phyloP scores from a whole-genome alignment of 2,797 vertebrate species.

The Epinephelus malabaricus region DNA sequence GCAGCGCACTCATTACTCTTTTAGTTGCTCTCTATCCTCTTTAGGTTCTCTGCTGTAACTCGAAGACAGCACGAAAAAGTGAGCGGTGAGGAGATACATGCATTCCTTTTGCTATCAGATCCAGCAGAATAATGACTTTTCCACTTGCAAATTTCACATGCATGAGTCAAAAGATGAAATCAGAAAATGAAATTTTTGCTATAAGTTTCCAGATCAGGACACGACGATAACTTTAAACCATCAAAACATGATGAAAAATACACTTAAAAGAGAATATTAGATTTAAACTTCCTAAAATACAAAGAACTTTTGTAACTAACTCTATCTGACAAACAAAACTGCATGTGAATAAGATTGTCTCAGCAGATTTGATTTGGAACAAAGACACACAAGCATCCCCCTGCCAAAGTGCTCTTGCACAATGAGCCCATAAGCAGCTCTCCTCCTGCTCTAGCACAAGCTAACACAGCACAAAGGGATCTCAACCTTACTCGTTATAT shows the following conservation, averaged over 20 bases:
- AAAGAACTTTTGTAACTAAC: not conserved
- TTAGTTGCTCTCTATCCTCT: constrained; percentile 34
- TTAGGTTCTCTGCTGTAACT: constrained; percentile 6
- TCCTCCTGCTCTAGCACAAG: too few relatives aligned
- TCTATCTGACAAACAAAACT: not conserved
- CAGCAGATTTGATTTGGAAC: not conserved
- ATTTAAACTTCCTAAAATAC: not conserved
- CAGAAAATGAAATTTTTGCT: constrained; percentile 17
- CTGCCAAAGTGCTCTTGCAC: not conserved
- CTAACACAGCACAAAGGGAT: too few relatives aligned
- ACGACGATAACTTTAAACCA: not conserved
- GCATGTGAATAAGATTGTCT: not conserved
- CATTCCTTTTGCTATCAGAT: constrained; percentile 34
- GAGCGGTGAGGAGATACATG: constrained; percentile 21
- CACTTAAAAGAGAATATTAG: not conserved
- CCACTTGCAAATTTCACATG: constrained; percentile 7
- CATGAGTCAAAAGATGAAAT: constrained; percentile 30
- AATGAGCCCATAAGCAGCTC: not conserved
- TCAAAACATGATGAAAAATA: not conserved
- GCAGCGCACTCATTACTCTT: constrained; percentile 45
- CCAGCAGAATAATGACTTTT: constrained; percentile 17
- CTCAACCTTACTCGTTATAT: too few relatives aligned
- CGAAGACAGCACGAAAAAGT: not conserved
- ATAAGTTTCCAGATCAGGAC: not conserved
- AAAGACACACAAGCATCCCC: not conserved